Percentiles rank a stretch among this genome's conserved stretches.
Evolutionary conservation across 2,888 invertebrate genomes (phyloP).

Genomic region (Marasmarcha lunaedactyla): DNA sequence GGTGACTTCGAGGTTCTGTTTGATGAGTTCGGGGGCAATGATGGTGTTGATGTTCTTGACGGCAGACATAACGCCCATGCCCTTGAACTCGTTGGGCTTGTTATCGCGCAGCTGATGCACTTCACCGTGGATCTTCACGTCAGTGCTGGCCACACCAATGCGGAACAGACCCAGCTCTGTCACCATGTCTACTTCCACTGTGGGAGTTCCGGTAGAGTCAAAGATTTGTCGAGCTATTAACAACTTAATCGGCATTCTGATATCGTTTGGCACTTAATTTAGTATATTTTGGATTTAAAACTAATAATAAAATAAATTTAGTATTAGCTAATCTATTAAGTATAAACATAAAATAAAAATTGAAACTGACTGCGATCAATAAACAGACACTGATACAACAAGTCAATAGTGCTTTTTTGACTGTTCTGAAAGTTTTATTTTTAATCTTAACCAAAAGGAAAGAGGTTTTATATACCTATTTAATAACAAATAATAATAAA

Average conservation of each 20-base stretch:
- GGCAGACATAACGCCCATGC: slow-evolving; percentile 93
- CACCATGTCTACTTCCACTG: slow-evolving; percentile 91
- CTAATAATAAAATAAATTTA: too few relatives aligned
- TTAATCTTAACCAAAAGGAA: too few relatives aligned
- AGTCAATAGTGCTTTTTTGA: too few relatives aligned
- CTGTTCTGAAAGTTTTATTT: too few relatives aligned
- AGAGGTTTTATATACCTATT: too few relatives aligned
- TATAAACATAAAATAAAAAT: too few relatives aligned
- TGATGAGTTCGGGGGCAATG: slow-evolving; percentile 83
- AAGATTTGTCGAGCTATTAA: slow-evolving; percentile 96
- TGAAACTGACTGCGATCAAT: too few relatives aligned
- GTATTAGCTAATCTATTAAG: too few relatives aligned
- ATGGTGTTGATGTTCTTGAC: slow-evolving; percentile 89
- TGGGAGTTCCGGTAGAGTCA: slow-evolving; percentile 96
- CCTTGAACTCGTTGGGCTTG: slow-evolving; percentile 86
- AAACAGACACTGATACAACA: too few relatives aligned
- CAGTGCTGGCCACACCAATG: slow-evolving; percentile 96
- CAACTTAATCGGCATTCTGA: slow-evolving; percentile 86
- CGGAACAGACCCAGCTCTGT: slow-evolving; percentile 89
- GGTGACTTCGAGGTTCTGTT: slow-evolving; percentile 85
- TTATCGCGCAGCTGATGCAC: slow-evolving; percentile 95
- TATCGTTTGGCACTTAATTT: slow-evolving; percentile 9
- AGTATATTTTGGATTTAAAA: too few relatives aligned
- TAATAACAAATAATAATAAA: too few relatives aligned
- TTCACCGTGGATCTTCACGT: slow-evolving; percentile 93